These are phyloP conservation scores for Schlechtendalia chinensis DNA, from an alignment of 1,140 invertebrate genomes.

Conservation along the genomic window DNA sequence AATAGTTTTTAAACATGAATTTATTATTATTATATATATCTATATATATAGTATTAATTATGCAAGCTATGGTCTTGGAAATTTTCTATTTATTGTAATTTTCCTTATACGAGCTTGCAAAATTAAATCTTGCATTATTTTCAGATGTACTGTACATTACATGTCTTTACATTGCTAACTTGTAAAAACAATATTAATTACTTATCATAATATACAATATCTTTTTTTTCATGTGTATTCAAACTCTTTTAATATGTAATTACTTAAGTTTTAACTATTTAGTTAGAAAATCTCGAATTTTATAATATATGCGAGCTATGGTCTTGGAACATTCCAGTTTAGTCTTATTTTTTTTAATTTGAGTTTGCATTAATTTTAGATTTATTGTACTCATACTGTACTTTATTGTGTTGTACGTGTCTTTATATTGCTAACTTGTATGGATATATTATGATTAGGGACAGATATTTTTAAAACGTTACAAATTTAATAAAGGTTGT, in stretches of 20 bases:
- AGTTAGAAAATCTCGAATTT: no score
- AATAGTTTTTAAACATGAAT: no score
- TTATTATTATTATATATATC: no score
- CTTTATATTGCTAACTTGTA: conserved; percentile 33
- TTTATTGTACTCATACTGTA: conserved; percentile 8
- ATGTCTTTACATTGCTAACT: conserved; percentile 36
- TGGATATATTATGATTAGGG: no score
- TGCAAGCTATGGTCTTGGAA: not conserved
- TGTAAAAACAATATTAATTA: not conserved
- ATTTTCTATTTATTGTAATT: not conserved
- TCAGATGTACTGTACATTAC: conserved; percentile 16
- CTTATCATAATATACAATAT: not conserved
- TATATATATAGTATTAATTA: not conserved
- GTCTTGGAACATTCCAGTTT: not conserved
- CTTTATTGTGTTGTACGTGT: no score
- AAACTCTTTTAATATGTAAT: no score
- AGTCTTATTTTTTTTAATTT: not conserved
- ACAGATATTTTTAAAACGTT: no score
- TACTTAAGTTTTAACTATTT: no score
- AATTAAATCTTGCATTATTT: conserved; percentile 7
- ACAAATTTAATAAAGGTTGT: no score
- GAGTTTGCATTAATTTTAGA: conserved; percentile 17
- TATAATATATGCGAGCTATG: not conserved
- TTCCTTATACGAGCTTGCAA: not conserved
- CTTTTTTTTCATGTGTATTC: no score